These are phyloP conservation scores for Caenorhabditis becei DNA, from an alignment of 2,888 invertebrate genomes.

Conservation along the genomic window DNA sequence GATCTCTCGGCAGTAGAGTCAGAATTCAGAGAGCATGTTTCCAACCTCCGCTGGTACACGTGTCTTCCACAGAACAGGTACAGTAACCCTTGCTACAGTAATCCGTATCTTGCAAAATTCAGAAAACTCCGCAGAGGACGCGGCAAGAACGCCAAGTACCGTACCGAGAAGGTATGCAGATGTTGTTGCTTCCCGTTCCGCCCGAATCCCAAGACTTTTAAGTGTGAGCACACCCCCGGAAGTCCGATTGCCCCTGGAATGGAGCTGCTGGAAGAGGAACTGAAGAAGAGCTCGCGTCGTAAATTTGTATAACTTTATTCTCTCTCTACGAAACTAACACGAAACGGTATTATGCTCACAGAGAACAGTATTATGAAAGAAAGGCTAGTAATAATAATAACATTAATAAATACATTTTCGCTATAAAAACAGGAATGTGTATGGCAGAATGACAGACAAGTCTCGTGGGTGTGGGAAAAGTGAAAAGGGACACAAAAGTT, in stretches of 20 bases:
- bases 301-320: slow-evolving; percentile 4
- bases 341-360: slow-evolving; percentile 35
- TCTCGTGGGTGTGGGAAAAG: slow-evolving; percentile 13
- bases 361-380: slow-evolving; percentile 34
- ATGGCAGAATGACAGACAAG: slow-evolving; percentile 36
- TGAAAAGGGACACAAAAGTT: neutral
- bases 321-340: neutral
- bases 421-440: slow-evolving; percentile 43
- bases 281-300: slow-evolving; percentile 1
- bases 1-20: slow-evolving; percentile 76
- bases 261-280: slow-evolving; percentile 61
- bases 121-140: slow-evolving; percentile 66
- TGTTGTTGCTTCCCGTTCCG: slow-evolving; percentile 81
- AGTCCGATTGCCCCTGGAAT: slow-evolving; percentile 75
- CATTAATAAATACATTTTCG: slow-evolving; percentile 37
- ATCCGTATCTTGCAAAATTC: slow-evolving; percentile 15
- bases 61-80: slow-evolving; percentile 77
- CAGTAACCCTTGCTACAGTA: neutral
- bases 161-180: slow-evolving; percentile 77
- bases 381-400: slow-evolving; percentile 45
- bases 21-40: slow-evolving; percentile 75
- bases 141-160: slow-evolving; percentile 67
- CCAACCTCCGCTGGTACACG: slow-evolving; percentile 77
- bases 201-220: slow-evolving; percentile 79
- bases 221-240: slow-evolving; percentile 77